These are phyloP conservation scores for Erebia palarica DNA, from an alignment of 2,888 invertebrate genomes.

Conservation along the genomic window DNA sequence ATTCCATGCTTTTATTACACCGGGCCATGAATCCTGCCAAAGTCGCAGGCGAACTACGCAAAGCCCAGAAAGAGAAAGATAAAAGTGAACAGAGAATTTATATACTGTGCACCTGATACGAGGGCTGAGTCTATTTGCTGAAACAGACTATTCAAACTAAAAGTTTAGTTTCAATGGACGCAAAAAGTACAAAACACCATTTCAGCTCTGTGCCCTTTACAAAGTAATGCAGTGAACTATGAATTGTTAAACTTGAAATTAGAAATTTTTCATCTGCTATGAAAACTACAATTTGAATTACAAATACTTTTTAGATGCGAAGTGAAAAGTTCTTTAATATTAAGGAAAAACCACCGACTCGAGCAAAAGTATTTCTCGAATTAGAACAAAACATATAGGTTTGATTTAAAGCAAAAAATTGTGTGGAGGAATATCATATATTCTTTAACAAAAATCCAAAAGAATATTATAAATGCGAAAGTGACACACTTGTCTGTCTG, in stretches of 20 bases:
- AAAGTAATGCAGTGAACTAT: neutral
- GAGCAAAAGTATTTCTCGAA: conserved; percentile 3
- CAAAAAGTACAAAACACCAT: neutral
- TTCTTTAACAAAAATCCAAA: too few relatives aligned
- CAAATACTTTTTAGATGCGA: conserved; percentile 12
- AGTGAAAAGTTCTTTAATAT: conserved; percentile 18
- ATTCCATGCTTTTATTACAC: conserved; percentile 11
- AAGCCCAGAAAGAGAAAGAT: conserved; percentile 17
- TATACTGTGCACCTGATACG: conserved; percentile 11
- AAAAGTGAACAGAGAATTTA: conserved; percentile 22
- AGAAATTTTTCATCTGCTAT: neutral
- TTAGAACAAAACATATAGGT: neutral
- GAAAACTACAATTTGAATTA: neutral
- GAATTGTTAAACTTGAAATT: conserved; percentile 7
- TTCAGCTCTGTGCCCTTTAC: too few relatives aligned
- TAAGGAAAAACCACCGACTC: neutral
- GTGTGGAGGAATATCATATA: too few relatives aligned
- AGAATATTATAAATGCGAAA: too few relatives aligned
- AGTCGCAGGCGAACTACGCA: conserved; percentile 16
- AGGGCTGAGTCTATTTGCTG: conserved; percentile 21
- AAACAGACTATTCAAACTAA: conserved; percentile 17
- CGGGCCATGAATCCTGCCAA: conserved; percentile 16
- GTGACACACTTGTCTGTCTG: too few relatives aligned
- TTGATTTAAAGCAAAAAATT: too few relatives aligned
- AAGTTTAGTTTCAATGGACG: conserved; percentile 16